A percentile compares a stretch with the other conserved stretches of the same genome.
Evolutionary conservation across 2,113 vertebrate genomes (phyloP).

Genomic region (Halcyon malimbica): DNA sequence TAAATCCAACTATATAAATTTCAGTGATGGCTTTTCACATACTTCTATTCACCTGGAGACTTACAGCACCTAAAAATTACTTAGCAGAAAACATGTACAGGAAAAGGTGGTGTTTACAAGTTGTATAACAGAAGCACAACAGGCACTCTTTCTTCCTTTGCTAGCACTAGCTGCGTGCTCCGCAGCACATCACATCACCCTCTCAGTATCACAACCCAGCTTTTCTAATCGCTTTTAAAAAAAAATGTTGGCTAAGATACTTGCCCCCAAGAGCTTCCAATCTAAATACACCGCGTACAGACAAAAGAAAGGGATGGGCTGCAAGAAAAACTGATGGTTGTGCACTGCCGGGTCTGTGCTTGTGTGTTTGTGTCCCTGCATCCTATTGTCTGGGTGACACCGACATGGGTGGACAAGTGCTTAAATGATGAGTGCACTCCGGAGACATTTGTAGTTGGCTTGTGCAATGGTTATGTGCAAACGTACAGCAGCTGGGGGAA

Average conservation of each 20-base stretch:
- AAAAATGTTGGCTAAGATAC: background rate
- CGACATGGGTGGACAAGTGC: background rate
- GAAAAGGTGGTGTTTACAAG: background rate
- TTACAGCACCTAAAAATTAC: background rate
- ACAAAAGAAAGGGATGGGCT: conserved; percentile 21
- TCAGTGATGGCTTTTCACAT: background rate
- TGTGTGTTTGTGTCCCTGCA: background rate
- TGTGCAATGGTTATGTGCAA: background rate
- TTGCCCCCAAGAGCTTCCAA: background rate
- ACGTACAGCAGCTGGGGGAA: background rate
- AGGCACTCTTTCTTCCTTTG: background rate
- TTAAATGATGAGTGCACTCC: background rate
- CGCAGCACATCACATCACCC: background rate
- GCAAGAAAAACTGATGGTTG: background rate
- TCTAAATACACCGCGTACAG: background rate
- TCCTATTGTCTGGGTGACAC: background rate
- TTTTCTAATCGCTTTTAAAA: background rate
- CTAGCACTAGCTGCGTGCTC: background rate
- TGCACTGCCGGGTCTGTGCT: background rate
- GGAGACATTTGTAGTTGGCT: background rate
- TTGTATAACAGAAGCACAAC: background rate
- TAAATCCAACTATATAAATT: background rate
- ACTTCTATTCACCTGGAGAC: background rate
- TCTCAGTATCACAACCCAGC: background rate
- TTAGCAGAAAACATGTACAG: background rate